Conservation (phyloP, 2,888 invertebrate genomes). For the Amorpha juglandis region DNA sequence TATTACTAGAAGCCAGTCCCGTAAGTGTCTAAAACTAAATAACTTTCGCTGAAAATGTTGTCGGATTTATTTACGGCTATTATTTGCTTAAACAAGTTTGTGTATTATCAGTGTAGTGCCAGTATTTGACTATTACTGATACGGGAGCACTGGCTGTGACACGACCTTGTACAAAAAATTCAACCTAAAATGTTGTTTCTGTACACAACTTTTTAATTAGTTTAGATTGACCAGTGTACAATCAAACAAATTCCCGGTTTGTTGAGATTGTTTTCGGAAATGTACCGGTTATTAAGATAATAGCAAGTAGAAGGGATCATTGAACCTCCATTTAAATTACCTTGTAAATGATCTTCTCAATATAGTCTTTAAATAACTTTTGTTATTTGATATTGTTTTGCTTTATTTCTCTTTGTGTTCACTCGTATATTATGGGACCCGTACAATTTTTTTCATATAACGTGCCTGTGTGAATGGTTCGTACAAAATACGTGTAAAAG, state of each 20-base stretch:
- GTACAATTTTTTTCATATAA: background rate
- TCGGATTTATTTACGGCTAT: too few relatives aligned
- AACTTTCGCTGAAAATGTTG: too few relatives aligned
- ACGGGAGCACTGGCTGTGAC: background rate
- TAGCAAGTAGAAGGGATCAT: slow-evolving; percentile 6
- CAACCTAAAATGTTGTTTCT: slow-evolving; percentile 18
- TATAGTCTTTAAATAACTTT: background rate
- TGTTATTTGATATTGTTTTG: background rate
- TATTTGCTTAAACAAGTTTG: background rate
- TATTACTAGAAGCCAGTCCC: too few relatives aligned
- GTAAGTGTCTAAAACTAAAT: too few relatives aligned
- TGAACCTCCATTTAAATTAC: background rate
- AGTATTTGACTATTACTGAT: background rate
- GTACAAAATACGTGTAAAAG: slow-evolving; percentile 31
- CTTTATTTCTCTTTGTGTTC: background rate
- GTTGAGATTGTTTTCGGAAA: slow-evolving; percentile 34
- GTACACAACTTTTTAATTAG: slow-evolving; percentile 32
- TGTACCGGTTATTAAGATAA: background rate
- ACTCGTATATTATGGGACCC: background rate
- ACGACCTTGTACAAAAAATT: slow-evolving; percentile 18
- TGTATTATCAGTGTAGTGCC: background rate
- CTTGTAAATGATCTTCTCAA: background rate
- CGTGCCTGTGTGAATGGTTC: slow-evolving; percentile 6
- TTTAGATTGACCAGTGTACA: slow-evolving; percentile 32
- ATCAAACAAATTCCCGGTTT: slow-evolving; percentile 36